Conservation (phyloP, 2,888 invertebrate genomes). For the Oconnorella tubifera region DNA sequence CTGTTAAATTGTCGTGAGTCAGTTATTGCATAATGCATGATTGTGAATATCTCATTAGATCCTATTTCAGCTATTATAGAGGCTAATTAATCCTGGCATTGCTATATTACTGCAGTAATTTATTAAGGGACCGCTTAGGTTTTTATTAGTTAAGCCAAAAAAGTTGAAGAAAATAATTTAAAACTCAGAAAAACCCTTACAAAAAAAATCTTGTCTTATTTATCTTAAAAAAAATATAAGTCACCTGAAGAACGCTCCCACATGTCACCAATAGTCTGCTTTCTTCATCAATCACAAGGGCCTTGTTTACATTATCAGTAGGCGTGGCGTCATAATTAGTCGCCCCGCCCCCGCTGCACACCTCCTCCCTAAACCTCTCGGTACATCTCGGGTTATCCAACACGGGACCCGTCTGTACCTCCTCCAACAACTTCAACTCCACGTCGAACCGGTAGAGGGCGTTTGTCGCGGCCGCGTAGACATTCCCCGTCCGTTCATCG, state of each 20-base stretch:
- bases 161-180: too few relatives aligned
- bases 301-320: conserved; percentile 48
- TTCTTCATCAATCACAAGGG: conserved; percentile 42
- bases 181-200: too few relatives aligned
- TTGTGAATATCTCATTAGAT: too few relatives aligned
- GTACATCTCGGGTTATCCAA: conserved; percentile 20
- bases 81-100: too few relatives aligned
- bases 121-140: too few relatives aligned
- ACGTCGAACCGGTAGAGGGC: not conserved
- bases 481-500: not conserved
- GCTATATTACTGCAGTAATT: too few relatives aligned
- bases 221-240: too few relatives aligned
- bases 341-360: conserved; percentile 17
- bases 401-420: conserved; percentile 23
- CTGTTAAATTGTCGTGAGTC: too few relatives aligned
- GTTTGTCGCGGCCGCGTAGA: not conserved
- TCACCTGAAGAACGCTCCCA: conserved; percentile 50
- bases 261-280: conserved; percentile 47
- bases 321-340: conserved; percentile 6
- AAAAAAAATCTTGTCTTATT: too few relatives aligned
- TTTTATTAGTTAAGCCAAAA: too few relatives aligned
- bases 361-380: conserved; percentile 12
- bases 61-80: too few relatives aligned
- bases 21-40: too few relatives aligned
- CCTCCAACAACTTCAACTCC: conserved; percentile 8